These are phyloP conservation scores for Epinotia brunnichana DNA, from an alignment of 2,888 invertebrate species.

Conservation along the genomic window DNA sequence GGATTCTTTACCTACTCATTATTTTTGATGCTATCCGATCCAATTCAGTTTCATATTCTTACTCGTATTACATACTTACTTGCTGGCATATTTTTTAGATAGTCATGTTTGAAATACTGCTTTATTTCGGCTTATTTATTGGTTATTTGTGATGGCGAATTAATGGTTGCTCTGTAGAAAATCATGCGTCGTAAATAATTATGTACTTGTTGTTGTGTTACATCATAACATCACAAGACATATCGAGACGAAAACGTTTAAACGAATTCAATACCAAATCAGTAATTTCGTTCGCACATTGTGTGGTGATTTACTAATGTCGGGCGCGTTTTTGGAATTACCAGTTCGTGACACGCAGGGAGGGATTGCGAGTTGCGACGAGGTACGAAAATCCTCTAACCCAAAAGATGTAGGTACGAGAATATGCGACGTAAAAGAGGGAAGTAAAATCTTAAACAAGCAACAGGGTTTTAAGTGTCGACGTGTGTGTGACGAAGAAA, in stretches of 20 bases:
- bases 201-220: slow-evolving; percentile 19
- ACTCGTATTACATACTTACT: background rate
- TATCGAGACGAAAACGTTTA: slow-evolving; percentile 34
- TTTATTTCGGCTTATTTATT: background rate
- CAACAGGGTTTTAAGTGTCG: background rate
- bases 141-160: slow-evolving; percentile 4
- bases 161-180: slow-evolving; percentile 4
- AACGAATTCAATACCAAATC: slow-evolving; percentile 43
- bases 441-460: background rate
- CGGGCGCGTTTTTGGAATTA: slow-evolving; percentile 45
- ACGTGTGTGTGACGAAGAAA: background rate
- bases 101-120: background rate
- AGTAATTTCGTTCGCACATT: slow-evolving; percentile 37
- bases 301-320: slow-evolving; percentile 43
- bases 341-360: slow-evolving; percentile 43
- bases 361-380: slow-evolving; percentile 23
- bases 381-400: background rate
- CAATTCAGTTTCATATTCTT: too few species aligned
- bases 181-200: slow-evolving; percentile 9
- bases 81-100: background rate
- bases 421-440: background rate
- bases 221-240: slow-evolving; percentile 35
- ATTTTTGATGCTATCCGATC: too few species aligned
- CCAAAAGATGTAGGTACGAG: background rate
- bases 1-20: background rate